Conservation (phyloP, 2,797 vertebrate species). For the Scolopax rusticola region DNA sequence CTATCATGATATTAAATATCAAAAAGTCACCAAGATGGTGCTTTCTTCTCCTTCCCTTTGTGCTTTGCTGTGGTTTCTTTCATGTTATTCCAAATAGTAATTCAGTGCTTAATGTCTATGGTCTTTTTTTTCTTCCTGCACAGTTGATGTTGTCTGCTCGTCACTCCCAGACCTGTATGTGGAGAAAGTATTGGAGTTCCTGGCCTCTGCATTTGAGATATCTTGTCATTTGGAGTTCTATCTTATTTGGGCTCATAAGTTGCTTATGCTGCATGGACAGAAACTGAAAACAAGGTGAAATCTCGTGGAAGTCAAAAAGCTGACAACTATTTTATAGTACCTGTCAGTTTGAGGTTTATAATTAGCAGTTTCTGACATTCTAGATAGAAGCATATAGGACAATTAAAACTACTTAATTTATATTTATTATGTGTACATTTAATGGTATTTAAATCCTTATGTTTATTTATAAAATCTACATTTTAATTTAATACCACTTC, state of each 20-base stretch:
- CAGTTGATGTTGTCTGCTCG: conserved; percentile 89
- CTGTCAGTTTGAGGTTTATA: not conserved
- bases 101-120: not conserved
- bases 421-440: not conserved
- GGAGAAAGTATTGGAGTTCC: conserved; percentile 90
- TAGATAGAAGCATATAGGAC: not conserved
- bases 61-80: not conserved
- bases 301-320: not conserved
- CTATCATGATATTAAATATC: not conserved
- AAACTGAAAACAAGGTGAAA: conserved; percentile 91
- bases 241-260: conserved; percentile 88
- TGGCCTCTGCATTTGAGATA: conserved; percentile 88
- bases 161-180: conserved; percentile 92
- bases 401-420: not conserved
- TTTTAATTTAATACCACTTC: not conserved
- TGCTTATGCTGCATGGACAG: conserved; percentile 91
- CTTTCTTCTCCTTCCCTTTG: not conserved
- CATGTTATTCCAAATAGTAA: not conserved
- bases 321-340: not conserved
- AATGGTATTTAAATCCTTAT: not conserved
- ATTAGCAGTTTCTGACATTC: not conserved
- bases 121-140: not conserved
- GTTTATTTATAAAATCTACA: not conserved
- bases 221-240: conserved; percentile 95
- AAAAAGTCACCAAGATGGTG: not conserved